Conservation (phyloP, 1,140 invertebrate genomes). For the Pachyrhynchus sulphureomaculatus region DNA sequence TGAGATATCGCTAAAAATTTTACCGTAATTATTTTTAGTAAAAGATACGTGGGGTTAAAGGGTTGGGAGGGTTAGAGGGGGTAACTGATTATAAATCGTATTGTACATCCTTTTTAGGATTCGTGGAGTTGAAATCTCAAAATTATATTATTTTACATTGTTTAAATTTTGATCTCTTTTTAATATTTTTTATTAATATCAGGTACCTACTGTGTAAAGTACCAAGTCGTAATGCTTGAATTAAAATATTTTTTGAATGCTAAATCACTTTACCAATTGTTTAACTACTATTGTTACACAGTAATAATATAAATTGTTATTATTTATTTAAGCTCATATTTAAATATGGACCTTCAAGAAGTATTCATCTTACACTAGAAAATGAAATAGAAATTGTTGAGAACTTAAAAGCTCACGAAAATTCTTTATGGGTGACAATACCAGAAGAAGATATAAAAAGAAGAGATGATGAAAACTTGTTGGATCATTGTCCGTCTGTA, state of each 20-base stretch:
- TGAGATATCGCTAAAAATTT: too few relatives aligned
- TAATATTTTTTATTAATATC: too few relatives aligned
- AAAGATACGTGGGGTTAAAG: too few relatives aligned
- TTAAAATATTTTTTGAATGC: not conserved
- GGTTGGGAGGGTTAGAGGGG: too few relatives aligned
- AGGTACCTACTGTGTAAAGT: too few relatives aligned
- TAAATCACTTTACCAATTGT: not conserved
- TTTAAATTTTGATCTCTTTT: too few relatives aligned
- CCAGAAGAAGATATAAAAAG: constrained; percentile 66
- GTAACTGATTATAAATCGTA: too few relatives aligned
- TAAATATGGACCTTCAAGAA: constrained; percentile 65
- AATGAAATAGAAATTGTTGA: constrained; percentile 78
- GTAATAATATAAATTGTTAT: not conserved
- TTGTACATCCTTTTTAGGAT: too few relatives aligned
- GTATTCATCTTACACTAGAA: constrained; percentile 68
- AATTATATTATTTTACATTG: too few relatives aligned
- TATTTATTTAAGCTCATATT: constrained; percentile 57
- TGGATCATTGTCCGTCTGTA: constrained; percentile 66
- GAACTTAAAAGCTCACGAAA: constrained; percentile 60
- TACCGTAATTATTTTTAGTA: too few relatives aligned
- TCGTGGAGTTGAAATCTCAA: too few relatives aligned
- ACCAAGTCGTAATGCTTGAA: too few relatives aligned
- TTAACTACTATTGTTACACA: constrained; percentile 7
- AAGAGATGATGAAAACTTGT: constrained; percentile 55
- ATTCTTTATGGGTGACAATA: constrained; percentile 59